Evolutionary conservation across 2,113 vertebrate genomes (phyloP).

Genomic region (Coregonus clupeaformis): DNA sequence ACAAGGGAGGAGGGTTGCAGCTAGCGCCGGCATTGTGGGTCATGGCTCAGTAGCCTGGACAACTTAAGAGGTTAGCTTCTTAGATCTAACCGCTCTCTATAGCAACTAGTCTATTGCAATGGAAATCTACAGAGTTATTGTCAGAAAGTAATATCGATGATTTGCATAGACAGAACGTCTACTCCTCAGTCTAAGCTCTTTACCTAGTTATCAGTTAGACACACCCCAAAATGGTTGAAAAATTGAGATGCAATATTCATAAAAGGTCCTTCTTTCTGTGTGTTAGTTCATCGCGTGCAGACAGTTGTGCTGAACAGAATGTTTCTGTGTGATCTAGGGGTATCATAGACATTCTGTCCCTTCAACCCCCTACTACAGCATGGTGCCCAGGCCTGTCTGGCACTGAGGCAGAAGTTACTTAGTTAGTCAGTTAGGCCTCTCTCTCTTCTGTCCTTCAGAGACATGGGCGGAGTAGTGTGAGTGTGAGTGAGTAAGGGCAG

Average conservation of each 20-base stretch:
- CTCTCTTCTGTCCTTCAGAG: not conserved
- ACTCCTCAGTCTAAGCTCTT: too few species aligned
- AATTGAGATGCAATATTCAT: not conserved
- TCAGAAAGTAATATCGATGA: too few species aligned
- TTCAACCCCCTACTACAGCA: not conserved
- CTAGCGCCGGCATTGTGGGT: too few species aligned
- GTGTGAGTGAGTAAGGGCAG: constrained; percentile 21
- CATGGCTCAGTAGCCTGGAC: too few species aligned
- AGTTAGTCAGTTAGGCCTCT: not conserved
- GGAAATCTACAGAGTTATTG: too few species aligned
- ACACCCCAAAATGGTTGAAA: too few species aligned
- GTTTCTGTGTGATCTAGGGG: not conserved
- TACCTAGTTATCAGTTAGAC: too few species aligned
- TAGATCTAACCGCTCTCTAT: too few species aligned
- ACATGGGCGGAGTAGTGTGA: constrained; percentile 6
- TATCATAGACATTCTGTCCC: too few species aligned
- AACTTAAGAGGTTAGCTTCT: too few species aligned
- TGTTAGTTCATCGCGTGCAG: not conserved
- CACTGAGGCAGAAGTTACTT: constrained; percentile 6
- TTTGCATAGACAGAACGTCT: too few species aligned
- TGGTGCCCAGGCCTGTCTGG: not conserved
- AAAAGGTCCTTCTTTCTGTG: not conserved
- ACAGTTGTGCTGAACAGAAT: not conserved
- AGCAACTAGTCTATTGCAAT: too few species aligned
- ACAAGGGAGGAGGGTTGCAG: not conserved